Conservation (phyloP, 2,888 invertebrate species). For the Cremastobaeus sp. region DNA sequence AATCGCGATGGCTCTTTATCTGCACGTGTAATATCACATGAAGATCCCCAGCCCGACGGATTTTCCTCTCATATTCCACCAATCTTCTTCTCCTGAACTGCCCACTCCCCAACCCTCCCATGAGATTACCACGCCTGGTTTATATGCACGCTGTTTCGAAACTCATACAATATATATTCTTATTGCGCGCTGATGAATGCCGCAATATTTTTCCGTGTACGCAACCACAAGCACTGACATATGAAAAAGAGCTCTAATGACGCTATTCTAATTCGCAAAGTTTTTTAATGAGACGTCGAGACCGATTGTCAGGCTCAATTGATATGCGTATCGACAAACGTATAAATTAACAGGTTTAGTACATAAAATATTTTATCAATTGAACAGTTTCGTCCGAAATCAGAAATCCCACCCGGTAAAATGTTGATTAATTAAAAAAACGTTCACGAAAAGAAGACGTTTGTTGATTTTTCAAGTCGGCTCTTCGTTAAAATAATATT, state of each 20-base stretch:
- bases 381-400: too few species aligned
- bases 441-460: too few species aligned
- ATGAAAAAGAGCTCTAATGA: slow-evolving; percentile 13
- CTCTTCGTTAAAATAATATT: too few species aligned
- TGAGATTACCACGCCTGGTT: slow-evolving; percentile 35
- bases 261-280: slow-evolving; percentile 17
- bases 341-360: neutral
- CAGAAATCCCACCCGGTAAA: too few species aligned
- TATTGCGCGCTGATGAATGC: slow-evolving; percentile 41
- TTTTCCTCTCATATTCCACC: slow-evolving; percentile 58
- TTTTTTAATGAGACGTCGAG: slow-evolving; percentile 26
- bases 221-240: neutral
- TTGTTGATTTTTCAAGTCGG: too few species aligned
- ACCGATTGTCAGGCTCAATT: slow-evolving; percentile 16
- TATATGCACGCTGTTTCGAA: slow-evolving; percentile 38
- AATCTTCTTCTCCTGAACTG: slow-evolving; percentile 43
- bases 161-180: slow-evolving; percentile 53
- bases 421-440: too few species aligned
- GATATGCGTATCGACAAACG: neutral
- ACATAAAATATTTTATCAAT: too few species aligned
- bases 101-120: slow-evolving; percentile 16
- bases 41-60: slow-evolving; percentile 47
- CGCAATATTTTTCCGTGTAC: slow-evolving; percentile 31
- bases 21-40: slow-evolving; percentile 60
- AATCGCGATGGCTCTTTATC: slow-evolving; percentile 56